These are phyloP conservation scores for Microctenopoma lineatum DNA, from an alignment of 2,797 vertebrate genomes.

Conservation along the genomic window DNA sequence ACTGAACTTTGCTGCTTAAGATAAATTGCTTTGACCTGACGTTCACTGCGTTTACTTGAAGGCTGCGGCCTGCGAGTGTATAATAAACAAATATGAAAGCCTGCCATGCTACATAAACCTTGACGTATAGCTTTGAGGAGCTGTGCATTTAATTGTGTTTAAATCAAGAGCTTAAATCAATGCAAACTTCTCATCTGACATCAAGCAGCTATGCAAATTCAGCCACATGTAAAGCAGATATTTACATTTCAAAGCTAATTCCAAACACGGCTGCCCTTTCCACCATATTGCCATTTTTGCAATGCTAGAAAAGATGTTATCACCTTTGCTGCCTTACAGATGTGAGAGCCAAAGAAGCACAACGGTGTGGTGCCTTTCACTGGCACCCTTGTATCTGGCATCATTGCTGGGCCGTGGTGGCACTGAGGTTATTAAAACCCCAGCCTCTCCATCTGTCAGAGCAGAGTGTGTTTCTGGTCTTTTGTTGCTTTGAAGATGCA, in stretches of 20 bases:
- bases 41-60: conserved; percentile 43
- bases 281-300: conserved; percentile 48
- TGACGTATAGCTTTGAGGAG: conserved; percentile 11
- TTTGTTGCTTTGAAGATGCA: conserved; percentile 83
- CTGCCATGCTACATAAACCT: conserved; percentile 22
- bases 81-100: conserved; percentile 42
- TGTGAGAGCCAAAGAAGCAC: conserved; percentile 54
- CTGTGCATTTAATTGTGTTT: conserved; percentile 19
- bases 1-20: conserved; percentile 50
- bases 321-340: conserved; percentile 55
- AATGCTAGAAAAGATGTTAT: conserved; percentile 51
- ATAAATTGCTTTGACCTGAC: conserved; percentile 64
- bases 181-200: conserved; percentile 30
- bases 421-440: conserved; percentile 76
- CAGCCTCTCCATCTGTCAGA: conserved; percentile 71
- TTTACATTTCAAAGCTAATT: conserved; percentile 63
- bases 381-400: conserved; percentile 50
- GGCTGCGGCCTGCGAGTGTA: conserved; percentile 20
- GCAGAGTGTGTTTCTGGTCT: conserved; percentile 73
- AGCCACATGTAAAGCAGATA: conserved; percentile 39
- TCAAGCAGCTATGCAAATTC: conserved; percentile 44
- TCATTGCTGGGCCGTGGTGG: conserved; percentile 51
- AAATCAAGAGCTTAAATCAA: conserved; percentile 51
- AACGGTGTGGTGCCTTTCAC: conserved; percentile 34
- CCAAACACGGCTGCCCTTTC: conserved; percentile 23